Conservation (phyloP, 2,797 vertebrate genomes). For the Cuculus canorus region DNA sequence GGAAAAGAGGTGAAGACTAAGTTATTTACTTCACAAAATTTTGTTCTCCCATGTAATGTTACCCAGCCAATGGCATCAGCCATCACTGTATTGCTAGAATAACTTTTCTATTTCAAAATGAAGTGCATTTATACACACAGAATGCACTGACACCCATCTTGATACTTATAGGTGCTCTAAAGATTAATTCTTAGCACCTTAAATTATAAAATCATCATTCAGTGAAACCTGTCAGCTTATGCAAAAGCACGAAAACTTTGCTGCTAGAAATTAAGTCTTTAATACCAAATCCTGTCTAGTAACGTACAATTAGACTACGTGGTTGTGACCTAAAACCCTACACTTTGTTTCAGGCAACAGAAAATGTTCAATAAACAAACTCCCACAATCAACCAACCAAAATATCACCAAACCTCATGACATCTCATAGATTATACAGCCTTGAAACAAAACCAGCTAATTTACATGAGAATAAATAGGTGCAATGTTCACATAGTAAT, state of each 20-base stretch:
- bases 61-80: background rate
- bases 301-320: background rate
- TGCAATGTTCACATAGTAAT: background rate
- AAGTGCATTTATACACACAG: background rate
- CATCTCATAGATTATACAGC: background rate
- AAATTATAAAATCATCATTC: background rate
- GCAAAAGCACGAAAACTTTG: background rate
- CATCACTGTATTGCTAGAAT: background rate
- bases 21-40: background rate
- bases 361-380: background rate
- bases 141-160: background rate
- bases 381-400: background rate
- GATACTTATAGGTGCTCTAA: background rate
- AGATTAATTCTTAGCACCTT: background rate
- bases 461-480: background rate
- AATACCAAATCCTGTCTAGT: background rate
- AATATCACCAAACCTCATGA: background rate
- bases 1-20: background rate
- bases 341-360: background rate
- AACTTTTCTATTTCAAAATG: background rate
- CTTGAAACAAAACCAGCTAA: background rate
- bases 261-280: background rate
- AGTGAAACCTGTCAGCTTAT: background rate
- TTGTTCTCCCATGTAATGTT: background rate
- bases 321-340: background rate